Base-by-base conservation (phyloP, 2,113 vertebrate genomes). In the Elephantulus edwardii region DNA sequence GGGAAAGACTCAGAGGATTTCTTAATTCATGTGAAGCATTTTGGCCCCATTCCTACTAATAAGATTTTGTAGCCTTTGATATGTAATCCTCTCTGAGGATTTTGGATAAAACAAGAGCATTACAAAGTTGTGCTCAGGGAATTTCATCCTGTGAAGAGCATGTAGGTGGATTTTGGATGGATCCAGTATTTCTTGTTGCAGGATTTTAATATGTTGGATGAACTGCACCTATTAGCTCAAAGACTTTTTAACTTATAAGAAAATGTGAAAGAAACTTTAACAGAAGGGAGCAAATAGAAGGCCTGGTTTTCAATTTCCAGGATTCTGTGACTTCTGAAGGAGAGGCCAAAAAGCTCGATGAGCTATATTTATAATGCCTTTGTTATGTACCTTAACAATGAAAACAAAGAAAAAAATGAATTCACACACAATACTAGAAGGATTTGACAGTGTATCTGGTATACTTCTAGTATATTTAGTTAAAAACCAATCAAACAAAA, bases 61-160 rank as follows among this genome's bases (percentile, higher is more conserved):
- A 87, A 40, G 24, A 88, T 94, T 64, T 71, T 80, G 86, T 48
- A 72, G 35, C 75, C 75, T 93, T 91, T 86, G 30, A 91, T 82
- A 87, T 44, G 6, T 19, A 82, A 81, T 30, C 24, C 17, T 72
- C 90, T 79, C 46, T 58, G 42, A 35, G 38, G 64, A 8, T 42
- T n/a, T 71, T 82, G 40, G 66, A 70, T 64, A 54, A 72, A 85
- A 77, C 13, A 76, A 93, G 20, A 76, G 44, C 50, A 85, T 60
- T 60, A 76, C 16, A 28, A 83, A 72, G 60, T 38, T 89, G 74
- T 91, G 38, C 75, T 84, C 62, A 38, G 82, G 71, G 70, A 78
- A 71, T 88, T 68, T 85, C 33, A 76, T 58, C 33, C 26, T 52
- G 9, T 82, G 35, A 91, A 83, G 68, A n/a, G 46, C 82, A 54